Base-by-base conservation (phyloP, 2,888 invertebrate species). In the Dasypolia templi region DNA sequence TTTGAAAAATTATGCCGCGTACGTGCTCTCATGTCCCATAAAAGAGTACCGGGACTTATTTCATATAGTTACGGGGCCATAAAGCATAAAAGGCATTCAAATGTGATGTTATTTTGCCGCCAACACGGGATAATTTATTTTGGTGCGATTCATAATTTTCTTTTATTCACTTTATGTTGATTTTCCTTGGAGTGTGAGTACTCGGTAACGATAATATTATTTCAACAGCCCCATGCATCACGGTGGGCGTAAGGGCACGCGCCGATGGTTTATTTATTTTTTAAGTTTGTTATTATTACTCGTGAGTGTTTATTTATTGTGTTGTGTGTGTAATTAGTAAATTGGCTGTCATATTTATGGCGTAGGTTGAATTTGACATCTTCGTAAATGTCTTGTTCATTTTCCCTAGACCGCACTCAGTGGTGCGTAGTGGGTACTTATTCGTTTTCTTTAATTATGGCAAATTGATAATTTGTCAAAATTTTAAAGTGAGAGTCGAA, bases 131-230 rank as follows among this genome's bases (percentile, higher is more conserved):
- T 96, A 96, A 96, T 96, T 96, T 96, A 96, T 96, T 96, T 95
- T 92, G 91, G 94, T 92, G 95, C 95, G 94, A 96, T 96, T 96
- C 96, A 96, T 96, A 96, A 96, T 96, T 96, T 96, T 96, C 95
- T 96, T 96, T 96, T 96, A 96, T 96, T 95, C 96, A 96, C 96
- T 96, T 96, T 96, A 96, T 96, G 96, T 96, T 96, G 96, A 96
- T 96, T 96, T 95, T 95, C 94, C 94, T 94, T 94, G 89, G 94
- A 95, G 94, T 95, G 95, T 95, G 93, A 92, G 94, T 94, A 94
- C 94, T 94, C 91, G 92, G 95, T 92, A 95, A 96, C 94, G 95
- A 95, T 96, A 96, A 96, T 96, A 96, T 96, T 96, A 96, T 96
- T 96, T 95, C 95, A 93, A 93, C 95, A 91, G 93, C 92, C 94